A percentile compares a stretch with the other conserved stretches of the same genome.
Evolutionary conservation across 2,888 invertebrate genomes (phyloP).

Genomic region (Acanthopleura granulata): DNA sequence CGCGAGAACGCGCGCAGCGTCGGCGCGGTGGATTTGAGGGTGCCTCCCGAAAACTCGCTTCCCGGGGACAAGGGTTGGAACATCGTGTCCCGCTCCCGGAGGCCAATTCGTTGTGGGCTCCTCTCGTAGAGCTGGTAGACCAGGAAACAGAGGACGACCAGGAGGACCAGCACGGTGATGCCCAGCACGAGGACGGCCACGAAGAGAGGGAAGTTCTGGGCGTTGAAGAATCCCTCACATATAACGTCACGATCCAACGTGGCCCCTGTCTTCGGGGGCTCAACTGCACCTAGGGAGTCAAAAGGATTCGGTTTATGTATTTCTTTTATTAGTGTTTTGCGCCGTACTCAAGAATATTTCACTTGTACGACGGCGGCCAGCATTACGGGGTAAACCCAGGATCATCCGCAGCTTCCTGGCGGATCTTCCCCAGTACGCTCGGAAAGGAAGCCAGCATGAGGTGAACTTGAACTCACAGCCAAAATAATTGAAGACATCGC

Average conservation of each 20-base stretch:
- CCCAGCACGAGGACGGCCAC: background rate
- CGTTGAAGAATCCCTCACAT: background rate
- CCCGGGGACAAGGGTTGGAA: background rate
- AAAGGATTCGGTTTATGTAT: too few species aligned
- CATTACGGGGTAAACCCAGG: too few species aligned
- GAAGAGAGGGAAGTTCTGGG: background rate
- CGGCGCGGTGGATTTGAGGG: background rate
- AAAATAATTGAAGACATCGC: too few species aligned
- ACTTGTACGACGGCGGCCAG: too few species aligned
- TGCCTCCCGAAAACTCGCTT: background rate
- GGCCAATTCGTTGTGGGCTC: background rate
- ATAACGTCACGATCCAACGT: background rate
- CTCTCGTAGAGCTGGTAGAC: background rate
- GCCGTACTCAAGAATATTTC: too few species aligned
- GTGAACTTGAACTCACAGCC: too few species aligned
- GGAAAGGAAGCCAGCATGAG: too few species aligned
- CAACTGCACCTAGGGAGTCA: too few species aligned
- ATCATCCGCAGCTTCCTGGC: too few species aligned
- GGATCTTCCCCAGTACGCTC: too few species aligned
- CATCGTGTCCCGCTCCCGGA: background rate
- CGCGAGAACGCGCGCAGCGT: background rate
- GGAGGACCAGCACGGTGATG: background rate
- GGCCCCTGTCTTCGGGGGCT: too few species aligned
- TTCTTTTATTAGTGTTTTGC: too few species aligned
- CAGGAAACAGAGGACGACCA: background rate